Percentiles rank a stretch among this genome's conserved stretches.
Evolutionary conservation across 1,140 invertebrate genomes (phyloP).

Genomic region (Sweltsa coloradensis): DNA sequence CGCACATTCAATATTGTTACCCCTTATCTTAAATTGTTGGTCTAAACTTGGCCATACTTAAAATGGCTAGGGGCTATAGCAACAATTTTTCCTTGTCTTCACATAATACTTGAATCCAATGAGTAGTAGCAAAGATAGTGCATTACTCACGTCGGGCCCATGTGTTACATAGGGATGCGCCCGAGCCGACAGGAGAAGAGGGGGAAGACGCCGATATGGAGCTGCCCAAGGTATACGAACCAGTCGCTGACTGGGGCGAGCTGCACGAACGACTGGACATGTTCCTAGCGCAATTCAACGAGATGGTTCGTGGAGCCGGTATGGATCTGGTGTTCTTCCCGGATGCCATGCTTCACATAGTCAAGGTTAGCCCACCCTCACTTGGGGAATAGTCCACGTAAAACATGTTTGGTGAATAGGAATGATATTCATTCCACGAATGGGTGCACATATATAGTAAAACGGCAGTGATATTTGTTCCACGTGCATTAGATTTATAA

Average conservation of each 20-base stretch:
- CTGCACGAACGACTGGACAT: constrained; percentile 79
- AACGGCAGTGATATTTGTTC: no score
- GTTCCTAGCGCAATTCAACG: constrained; percentile 92
- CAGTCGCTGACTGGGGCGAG: constrained; percentile 67
- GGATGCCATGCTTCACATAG: constrained; percentile 93
- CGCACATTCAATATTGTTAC: no score
- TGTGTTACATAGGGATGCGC: constrained; percentile 61
- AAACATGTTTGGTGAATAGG: no score
- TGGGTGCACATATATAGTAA: no score
- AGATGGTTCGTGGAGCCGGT: constrained; percentile 86
- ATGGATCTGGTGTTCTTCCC: constrained; percentile 99
- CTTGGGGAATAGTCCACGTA: no score
- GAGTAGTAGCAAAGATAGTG: not conserved
- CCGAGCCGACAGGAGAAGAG: constrained; percentile 93
- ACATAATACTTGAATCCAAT: not conserved
- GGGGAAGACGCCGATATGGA: constrained; percentile 92
- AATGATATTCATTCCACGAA: no score
- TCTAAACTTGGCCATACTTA: no score
- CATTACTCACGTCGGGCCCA: not conserved
- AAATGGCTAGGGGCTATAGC: no score
- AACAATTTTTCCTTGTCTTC: not conserved
- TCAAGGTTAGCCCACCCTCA: constrained; percentile 44
- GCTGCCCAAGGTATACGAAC: constrained; percentile 89
- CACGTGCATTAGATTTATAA: no score
- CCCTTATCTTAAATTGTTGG: no score